Conservation (phyloP, 2,113 vertebrate genomes). For the Pyxicephalus adspersus region DNA sequence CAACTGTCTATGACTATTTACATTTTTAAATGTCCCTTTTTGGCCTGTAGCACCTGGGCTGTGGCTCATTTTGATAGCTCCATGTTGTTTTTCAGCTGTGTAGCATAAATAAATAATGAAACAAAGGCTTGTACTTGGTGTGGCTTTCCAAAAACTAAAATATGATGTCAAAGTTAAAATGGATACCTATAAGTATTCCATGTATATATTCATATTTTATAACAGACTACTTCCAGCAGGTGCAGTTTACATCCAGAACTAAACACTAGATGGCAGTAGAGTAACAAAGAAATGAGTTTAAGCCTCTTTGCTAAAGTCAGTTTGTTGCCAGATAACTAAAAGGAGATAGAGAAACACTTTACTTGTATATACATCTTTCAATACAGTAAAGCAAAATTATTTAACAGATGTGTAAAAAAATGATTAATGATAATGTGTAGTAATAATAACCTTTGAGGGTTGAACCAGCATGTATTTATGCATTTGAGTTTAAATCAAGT, state of each 20-base stretch:
- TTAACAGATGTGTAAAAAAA: background rate
- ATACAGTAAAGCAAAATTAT: background rate
- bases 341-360: background rate
- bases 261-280: slow-evolving; percentile 39
- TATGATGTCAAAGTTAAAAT: background rate
- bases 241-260: no score
- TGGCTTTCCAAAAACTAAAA: no score
- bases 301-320: background rate
- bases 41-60: no score
- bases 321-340: slow-evolving; percentile 5
- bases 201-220: background rate
- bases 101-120: no score
- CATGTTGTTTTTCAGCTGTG: no score
- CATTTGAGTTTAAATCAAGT: background rate
- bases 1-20: no score
- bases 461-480: background rate
- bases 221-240: background rate
- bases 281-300: background rate
- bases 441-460: slow-evolving; percentile 2
- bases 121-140: no score
- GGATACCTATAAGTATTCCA: background rate
- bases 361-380: background rate
- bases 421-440: background rate
- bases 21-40: no score
- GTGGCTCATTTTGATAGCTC: no score